Evolutionary conservation across 2,797 vertebrate species (phyloP), one percentile per base, ranked within the genome.

Genomic region (Dendrocincla tyrannina): DNA sequence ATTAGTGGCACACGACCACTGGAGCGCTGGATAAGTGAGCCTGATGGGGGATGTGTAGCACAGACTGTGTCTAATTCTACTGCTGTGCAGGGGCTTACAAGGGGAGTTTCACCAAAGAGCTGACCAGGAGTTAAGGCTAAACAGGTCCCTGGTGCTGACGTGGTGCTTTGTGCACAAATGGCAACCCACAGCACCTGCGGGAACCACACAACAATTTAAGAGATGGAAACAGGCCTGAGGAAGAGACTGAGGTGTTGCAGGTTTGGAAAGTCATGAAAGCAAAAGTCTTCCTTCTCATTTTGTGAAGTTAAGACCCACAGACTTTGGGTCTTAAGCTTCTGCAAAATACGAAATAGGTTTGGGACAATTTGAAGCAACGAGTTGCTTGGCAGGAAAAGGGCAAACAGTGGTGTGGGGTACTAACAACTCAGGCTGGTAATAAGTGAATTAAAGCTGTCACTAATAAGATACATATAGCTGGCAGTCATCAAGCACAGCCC

Each of bases 381-480:
- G 42, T 32, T 80, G 17, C n/a, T 87, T 80, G 75, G 46, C 23
- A 67, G 46, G n/a, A 68, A 75, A 81, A 81, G 24, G 11, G 27
- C 32, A 82, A 75, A 55, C 20, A 58, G 4, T 23, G 11, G 8
- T 37, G 28, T 3, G 3, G 33, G 13, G 24, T 72, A 12, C 42
- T 50, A 60, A 72, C 27, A 79, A 33, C 17, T 37, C 58, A 13
- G 30, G 25, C 50, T 66, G 47, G 33, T 47, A 62, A 18, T 30
- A n/a, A 62, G 11, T 49, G 39, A 80, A 78, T 46, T n/a, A 41
- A 78, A 79, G 41, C 24, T 35, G 23, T 56, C 35, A 11, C 39
- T 76, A 70, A 19, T 35, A 27, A 44, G 27, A 24, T 73, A 18
- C 0, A 0, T n/a, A 6, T 22, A 59, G 19, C 22, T n/a, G 8